A percentile compares a stretch with the other conserved stretches of the same genome.
Evolutionary conservation across 2,113 vertebrate species (phyloP).

Genomic region (Acanthisitta chloris): DNA sequence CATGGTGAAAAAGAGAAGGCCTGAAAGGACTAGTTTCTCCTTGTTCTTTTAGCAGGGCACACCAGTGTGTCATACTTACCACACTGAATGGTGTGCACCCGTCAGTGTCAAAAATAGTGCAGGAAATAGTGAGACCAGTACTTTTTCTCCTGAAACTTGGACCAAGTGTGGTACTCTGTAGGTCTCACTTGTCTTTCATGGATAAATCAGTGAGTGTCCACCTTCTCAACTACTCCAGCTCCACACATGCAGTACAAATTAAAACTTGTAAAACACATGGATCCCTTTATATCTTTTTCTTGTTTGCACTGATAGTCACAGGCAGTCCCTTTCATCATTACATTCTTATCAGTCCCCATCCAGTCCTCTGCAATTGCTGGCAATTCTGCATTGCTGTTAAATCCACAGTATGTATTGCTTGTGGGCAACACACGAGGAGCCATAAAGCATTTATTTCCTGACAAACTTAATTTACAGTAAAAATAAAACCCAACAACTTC

Average conservation of each 20-base stretch:
- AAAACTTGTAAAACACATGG: neutral
- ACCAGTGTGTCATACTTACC: accelerated
- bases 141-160: neutral
- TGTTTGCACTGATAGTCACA: neutral
- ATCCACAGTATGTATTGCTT: neutral
- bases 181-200: neutral
- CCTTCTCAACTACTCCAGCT: neutral
- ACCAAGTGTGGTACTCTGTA: neutral
- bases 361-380: neutral
- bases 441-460: neutral
- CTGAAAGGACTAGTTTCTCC: neutral
- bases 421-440: neutral
- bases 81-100: neutral
- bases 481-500: neutral
- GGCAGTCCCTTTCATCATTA: neutral
- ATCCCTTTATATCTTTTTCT: neutral
- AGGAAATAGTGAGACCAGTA: neutral
- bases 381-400: neutral
- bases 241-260: neutral
- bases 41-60: neutral
- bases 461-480: neutral
- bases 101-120: neutral
- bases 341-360: neutral
- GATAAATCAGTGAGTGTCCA: neutral
- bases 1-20: neutral